Evolutionary conservation across 2,888 invertebrate genomes (phyloP).

Genomic region (Priocnemis perturbator): DNA sequence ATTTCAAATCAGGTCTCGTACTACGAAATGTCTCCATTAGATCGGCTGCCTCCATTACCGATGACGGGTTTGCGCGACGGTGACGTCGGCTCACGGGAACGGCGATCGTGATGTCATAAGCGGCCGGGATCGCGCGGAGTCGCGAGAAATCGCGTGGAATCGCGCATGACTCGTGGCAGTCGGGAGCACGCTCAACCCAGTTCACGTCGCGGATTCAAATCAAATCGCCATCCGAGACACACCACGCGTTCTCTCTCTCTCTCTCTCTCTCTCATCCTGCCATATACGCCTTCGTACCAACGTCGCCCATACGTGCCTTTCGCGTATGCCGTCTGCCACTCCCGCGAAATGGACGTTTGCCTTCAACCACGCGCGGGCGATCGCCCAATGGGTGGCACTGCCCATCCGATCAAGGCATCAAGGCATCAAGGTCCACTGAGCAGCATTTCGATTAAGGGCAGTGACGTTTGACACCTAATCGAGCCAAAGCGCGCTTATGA

Average conservation of each 20-base stretch:
- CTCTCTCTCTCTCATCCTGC: too few species aligned
- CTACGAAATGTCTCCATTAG: constrained; percentile 58
- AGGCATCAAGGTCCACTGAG: constrained; percentile 36
- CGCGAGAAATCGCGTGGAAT: background rate
- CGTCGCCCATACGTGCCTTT: constrained; percentile 28
- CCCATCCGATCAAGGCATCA: constrained; percentile 31
- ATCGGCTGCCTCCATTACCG: constrained; percentile 19
- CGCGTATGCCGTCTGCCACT: constrained; percentile 17
- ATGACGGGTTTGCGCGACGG: constrained; percentile 19
- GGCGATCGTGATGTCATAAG: background rate
- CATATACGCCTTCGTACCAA: too few species aligned
- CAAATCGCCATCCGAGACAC: constrained; percentile 37
- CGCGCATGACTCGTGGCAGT: background rate
- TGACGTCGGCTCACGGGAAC: constrained; percentile 16
- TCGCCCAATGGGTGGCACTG: background rate
- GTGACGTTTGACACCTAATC: constrained; percentile 25
- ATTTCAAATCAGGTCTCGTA: constrained; percentile 63
- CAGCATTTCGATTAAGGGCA: constrained; percentile 26
- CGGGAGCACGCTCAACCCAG: constrained; percentile 19
- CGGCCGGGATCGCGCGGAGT: too few species aligned
- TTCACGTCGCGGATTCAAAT: constrained; percentile 51
- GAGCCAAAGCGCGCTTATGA: constrained; percentile 26
- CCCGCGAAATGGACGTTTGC: constrained; percentile 13
- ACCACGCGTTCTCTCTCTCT: constrained; percentile 6
- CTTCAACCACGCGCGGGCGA: background rate